Base-by-base conservation (phyloP, 2,888 invertebrate species). In the Cecidostiba fungosa region DNA sequence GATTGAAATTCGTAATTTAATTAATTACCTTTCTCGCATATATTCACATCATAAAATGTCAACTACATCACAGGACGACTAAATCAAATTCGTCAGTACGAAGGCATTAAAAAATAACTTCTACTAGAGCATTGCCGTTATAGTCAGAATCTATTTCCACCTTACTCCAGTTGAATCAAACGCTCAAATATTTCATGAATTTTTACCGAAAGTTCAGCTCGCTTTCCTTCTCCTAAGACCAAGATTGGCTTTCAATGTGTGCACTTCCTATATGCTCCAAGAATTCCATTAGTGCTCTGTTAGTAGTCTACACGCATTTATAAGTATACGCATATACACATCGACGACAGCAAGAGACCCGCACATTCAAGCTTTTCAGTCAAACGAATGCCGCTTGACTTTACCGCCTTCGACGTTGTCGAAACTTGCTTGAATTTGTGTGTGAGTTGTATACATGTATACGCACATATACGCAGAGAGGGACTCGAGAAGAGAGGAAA, bases 191-290 rank as follows among this genome's bases (percentile, higher is more conserved):
- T 3, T 50, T 50, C 50, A 50, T 50, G 19, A 50, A 50, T 19
- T 50, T 50, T 50, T 50, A 19, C 16, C 16, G 19, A 50, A 32
- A 32, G 29, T 69, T 32, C 14, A 5, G 66, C 23, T 29, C 66
- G 29, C 5, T 66, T 66, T 4, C 29, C 19, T 14, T 10, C 26
- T 26, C 26, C 32, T 10, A 69, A 0, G 14, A 26, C 32, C 59
- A 43, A 83, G 77, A 77, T 83, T 83, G 32, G 59, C 23, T 83
- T 83, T 83, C 77, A 77, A 77, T 83, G 72, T 83, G 59, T 66
- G 73, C 79, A 79, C 79, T 79, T 74, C 50, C 66, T 69, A 3
- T 36, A 79, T 79, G 84, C 72, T 69, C 79, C 84, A n/a, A 84
- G 70, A 43, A 66, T 43, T 84, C 69, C 76, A 80, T 80, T 76